Base-by-base conservation (phyloP, 2,113 vertebrate species). In the Carassius carassius region DNA sequence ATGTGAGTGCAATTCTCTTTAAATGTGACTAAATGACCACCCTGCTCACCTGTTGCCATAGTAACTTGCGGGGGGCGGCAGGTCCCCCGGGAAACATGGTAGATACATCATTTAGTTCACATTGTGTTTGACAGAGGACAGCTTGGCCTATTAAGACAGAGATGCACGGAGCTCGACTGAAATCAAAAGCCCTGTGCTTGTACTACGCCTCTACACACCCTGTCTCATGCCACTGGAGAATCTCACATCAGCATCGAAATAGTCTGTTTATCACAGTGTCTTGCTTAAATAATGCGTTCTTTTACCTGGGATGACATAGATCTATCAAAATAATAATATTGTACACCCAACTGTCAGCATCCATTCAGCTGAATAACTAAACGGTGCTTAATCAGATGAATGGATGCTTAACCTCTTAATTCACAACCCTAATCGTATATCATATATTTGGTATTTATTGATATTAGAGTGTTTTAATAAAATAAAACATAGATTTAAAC, bases 41-140 rank as follows among this genome's bases (percentile, higher is more conserved):
- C 63, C 85, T 67, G 37, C 83, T 67, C 56, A 60, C 69, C 81
- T 72, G 90, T 90, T 91, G 60, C 89, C 86, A 89, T 89, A 88
- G 84, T 86, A 90, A 88, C 89, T 44, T 23, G 73, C 41, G 85
- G 78, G 73, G 54, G 29, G 85, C 79, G 25, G 80, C 69, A 51
- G 54, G 85, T 81, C 73, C 63, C 69, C 70, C 7, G 56, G 72
- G 69, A 81, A 49, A 83, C 23, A 21, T 44, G 82, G 78, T 65
- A 77, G 74, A 84, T 78, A 58, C 35, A 80, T 81, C 70, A 75
- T 85, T 80, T 86, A 83, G 58, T 82, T 85, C 70, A 83, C 41
- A 78, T 35, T 58, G 75, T 67, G 56, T 85, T 79, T 65, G 70
- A 86, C 21, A 29, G 62, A 60, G 65, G 54, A 32, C 82, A 78